Conservation (phyloP, 1,140 invertebrate genomes). For the Odontomachus brunneus region DNA sequence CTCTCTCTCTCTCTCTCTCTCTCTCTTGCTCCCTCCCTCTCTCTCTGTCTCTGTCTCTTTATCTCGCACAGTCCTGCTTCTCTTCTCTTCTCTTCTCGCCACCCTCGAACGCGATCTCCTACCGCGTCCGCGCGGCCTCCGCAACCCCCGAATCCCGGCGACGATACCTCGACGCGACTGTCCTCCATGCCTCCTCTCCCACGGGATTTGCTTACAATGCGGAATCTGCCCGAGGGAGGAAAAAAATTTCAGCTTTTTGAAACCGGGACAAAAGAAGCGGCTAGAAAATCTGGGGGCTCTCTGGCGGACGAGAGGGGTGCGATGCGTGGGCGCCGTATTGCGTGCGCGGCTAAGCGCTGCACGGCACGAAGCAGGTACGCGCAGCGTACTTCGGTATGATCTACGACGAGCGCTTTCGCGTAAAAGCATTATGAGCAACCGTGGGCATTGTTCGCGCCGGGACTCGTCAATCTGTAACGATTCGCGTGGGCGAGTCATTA, state of each 20-base stretch:
- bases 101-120: slow-evolving; percentile 35
- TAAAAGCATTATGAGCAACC: slow-evolving; percentile 36
- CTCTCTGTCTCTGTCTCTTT: slow-evolving; percentile 4
- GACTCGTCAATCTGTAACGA: slow-evolving; percentile 28
- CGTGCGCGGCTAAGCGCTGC: slow-evolving; percentile 45
- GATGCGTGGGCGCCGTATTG: slow-evolving; percentile 52
- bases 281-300: slow-evolving; percentile 51
- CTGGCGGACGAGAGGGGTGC: background rate
- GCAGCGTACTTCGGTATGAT: slow-evolving; percentile 15
- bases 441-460: slow-evolving; percentile 13
- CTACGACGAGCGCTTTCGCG: slow-evolving; percentile 13
- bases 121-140: slow-evolving; percentile 8
- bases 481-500: background rate
- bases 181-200: slow-evolving; percentile 46
- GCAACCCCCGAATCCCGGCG: slow-evolving; percentile 32
- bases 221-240: slow-evolving; percentile 50
- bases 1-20: no score
- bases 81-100: slow-evolving; percentile 10
- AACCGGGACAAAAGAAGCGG: slow-evolving; percentile 55
- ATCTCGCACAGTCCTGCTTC: background rate
- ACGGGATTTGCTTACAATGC: slow-evolving; percentile 52
- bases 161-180: slow-evolving; percentile 59
- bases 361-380: slow-evolving; percentile 2
- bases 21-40: background rate
- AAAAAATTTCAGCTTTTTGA: slow-evolving; percentile 66